A percentile compares a stretch with the other conserved stretches of the same genome.
Evolutionary conservation across 2,888 invertebrate genomes (phyloP).

Genomic region (Euplexia lucipara): DNA sequence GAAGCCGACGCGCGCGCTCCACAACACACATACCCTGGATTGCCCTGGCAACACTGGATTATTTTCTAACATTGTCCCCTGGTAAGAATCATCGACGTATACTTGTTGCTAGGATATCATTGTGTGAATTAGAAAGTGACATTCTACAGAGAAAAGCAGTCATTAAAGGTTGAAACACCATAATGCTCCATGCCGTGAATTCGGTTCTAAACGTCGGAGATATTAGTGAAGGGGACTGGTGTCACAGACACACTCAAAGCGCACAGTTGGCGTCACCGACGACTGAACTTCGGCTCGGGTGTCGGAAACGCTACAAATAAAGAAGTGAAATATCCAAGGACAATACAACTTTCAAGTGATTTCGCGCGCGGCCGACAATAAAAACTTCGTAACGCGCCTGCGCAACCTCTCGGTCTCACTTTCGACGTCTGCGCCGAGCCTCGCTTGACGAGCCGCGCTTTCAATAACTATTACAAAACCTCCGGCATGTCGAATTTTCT

Average conservation of each 20-base stretch:
- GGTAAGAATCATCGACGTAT: conserved; percentile 73
- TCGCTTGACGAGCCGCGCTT: conserved; percentile 83
- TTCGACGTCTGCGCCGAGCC: conserved; percentile 86
- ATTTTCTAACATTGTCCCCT: conserved; percentile 73
- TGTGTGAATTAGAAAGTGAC: conserved; percentile 58
- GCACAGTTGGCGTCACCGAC: conserved; percentile 80
- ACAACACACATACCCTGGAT: conserved; percentile 82
- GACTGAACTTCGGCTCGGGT: conserved; percentile 84
- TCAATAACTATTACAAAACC: conserved; percentile 88
- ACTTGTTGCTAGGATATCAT: conserved; percentile 42
- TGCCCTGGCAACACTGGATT: conserved; percentile 77
- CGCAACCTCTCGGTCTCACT: conserved; percentile 90
- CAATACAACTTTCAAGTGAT: conserved; percentile 91
- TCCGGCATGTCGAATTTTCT: conserved; percentile 87
- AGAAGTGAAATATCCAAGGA: conserved; percentile 91
- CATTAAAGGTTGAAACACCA: conserved; percentile 55
- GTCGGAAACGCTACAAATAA: conserved; percentile 89
- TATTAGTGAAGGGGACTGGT: conserved; percentile 83
- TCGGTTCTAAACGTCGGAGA: conserved; percentile 70
- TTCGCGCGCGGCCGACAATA: conserved; percentile 90
- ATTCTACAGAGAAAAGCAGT: conserved; percentile 43
- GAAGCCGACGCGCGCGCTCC: conserved; percentile 83
- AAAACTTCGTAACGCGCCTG: conserved; percentile 90
- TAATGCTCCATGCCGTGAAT: conserved; percentile 62
- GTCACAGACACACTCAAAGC: conserved; percentile 77